phyloP scores from a whole-genome alignment of 2,113 vertebrate species.

The Gobiocypris rarus region DNA sequence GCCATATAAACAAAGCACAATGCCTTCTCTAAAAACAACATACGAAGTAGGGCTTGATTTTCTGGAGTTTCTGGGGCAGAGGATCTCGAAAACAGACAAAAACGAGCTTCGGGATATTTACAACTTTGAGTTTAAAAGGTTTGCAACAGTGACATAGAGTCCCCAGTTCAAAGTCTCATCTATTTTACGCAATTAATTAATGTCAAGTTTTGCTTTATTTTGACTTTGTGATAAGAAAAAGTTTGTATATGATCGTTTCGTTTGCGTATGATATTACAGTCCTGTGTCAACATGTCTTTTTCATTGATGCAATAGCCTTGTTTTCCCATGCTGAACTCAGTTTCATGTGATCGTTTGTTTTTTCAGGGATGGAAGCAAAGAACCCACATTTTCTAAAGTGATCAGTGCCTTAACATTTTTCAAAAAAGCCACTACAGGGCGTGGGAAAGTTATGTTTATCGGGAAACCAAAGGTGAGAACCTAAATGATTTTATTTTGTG shows the following conservation, averaged over 20 bases:
- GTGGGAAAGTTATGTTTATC: slow-evolving; percentile 59
- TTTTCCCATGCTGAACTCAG: background rate
- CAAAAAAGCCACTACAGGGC: slow-evolving; percentile 59
- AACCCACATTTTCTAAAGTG: slow-evolving; percentile 75
- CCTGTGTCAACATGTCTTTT: background rate
- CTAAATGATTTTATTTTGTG: background rate
- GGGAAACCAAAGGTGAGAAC: slow-evolving; percentile 63
- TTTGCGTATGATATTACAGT: background rate
- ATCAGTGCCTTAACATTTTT: slow-evolving; percentile 69
- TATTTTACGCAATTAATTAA: background rate
- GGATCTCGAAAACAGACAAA: slow-evolving; percentile 64
- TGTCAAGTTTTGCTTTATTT: background rate
- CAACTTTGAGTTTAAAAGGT: slow-evolving; percentile 78
- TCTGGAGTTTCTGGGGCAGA: slow-evolving; percentile 78
- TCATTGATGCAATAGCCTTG: background rate
- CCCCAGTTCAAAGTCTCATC: background rate
- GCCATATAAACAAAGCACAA: slow-evolving; percentile 34
- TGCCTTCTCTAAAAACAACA: slow-evolving; percentile 63
- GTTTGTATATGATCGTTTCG: background rate
- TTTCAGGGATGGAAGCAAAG: slow-evolving; percentile 70
- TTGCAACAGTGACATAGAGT: background rate
- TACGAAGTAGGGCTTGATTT: slow-evolving; percentile 77
- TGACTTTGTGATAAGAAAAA: background rate
- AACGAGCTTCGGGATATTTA: slow-evolving; percentile 80
- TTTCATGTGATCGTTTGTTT: slow-evolving; percentile 26